Evolutionary conservation across 1,140 invertebrate species (phyloP).

Genomic region (Aphidius gifuensis): DNA sequence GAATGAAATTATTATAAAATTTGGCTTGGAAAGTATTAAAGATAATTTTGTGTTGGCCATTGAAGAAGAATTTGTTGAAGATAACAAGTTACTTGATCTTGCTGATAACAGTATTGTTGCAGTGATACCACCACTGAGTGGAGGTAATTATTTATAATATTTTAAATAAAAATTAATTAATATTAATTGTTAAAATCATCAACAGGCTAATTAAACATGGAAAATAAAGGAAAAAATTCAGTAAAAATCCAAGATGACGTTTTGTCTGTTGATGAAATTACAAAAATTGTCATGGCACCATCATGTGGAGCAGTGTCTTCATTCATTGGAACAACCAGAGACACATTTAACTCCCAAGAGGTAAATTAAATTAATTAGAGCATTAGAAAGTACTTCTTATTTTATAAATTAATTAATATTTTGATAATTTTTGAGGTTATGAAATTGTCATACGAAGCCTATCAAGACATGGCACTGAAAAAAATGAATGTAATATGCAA

Average conservation of each 20-base stretch:
- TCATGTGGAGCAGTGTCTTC: slow-evolving; percentile 83
- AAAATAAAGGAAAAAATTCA: slow-evolving; percentile 33
- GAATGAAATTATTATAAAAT: slow-evolving; percentile 59
- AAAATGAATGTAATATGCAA: slow-evolving; percentile 77
- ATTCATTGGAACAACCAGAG: slow-evolving; percentile 89
- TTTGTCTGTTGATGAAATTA: slow-evolving; percentile 68
- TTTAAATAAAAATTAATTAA: slow-evolving; percentile 11
- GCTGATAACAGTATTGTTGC: slow-evolving; percentile 72
- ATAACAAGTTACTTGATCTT: slow-evolving; percentile 58
- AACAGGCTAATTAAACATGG: slow-evolving; percentile 39
- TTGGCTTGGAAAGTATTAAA: slow-evolving; percentile 66
- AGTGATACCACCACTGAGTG: slow-evolving; percentile 84
- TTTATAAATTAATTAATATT: slow-evolving; percentile 8
- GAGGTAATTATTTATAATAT: slow-evolving; percentile 58
- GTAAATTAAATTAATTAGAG: slow-evolving; percentile 47
- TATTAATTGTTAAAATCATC: too few relatives aligned
- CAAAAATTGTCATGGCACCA: slow-evolving; percentile 64
- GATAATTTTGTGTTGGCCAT: slow-evolving; percentile 73
- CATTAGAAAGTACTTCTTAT: slow-evolving; percentile 23
- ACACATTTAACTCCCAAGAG: slow-evolving; percentile 83
- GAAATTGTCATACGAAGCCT: slow-evolving; percentile 88
- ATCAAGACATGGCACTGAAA: slow-evolving; percentile 86
- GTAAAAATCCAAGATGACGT: slow-evolving; percentile 68
- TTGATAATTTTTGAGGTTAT: slow-evolving; percentile 61
- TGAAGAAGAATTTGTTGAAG: slow-evolving; percentile 71